Evolutionary conservation across 2,888 invertebrate species (phyloP).

Genomic region (Andricus curvator): DNA sequence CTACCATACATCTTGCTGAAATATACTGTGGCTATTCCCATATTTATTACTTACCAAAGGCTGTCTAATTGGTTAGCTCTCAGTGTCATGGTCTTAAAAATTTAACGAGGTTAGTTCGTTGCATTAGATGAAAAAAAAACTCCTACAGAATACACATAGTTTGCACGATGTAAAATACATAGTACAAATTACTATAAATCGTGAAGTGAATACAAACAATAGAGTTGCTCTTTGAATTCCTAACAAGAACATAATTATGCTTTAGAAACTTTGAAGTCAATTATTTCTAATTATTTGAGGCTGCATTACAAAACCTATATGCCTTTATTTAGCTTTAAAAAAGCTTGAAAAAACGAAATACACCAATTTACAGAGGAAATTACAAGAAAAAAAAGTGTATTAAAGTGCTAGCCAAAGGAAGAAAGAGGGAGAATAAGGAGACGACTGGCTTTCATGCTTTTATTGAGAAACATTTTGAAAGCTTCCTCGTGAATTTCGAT

Average conservation of each 20-base stretch:
- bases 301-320: background rate
- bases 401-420: background rate
- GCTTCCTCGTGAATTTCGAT: constrained; percentile 31
- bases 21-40: constrained; percentile 18
- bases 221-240: constrained; percentile 17
- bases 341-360: no score
- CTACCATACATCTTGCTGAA: constrained; percentile 19
- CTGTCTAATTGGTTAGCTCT: constrained; percentile 34
- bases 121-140: constrained; percentile 13
- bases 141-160: background rate
- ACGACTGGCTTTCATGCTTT: background rate
- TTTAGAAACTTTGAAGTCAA: constrained; percentile 2
- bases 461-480: constrained; percentile 21
- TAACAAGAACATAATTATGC: constrained; percentile 25
- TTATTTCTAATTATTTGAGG: background rate
- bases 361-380: no score
- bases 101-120: constrained; percentile 29
- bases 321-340: no score
- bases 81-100: constrained; percentile 25
- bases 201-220: constrained; percentile 30
- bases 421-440: background rate
- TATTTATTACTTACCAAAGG: constrained; percentile 35
- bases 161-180: constrained; percentile 18
- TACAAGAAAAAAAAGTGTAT: background rate
- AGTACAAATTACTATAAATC: constrained; percentile 36